Percentiles rank a stretch among this genome's conserved stretches.
Conservation (phyloP, 35 echinoderm and acorn worm genomes). For the Acanthaster planci region DNA sequence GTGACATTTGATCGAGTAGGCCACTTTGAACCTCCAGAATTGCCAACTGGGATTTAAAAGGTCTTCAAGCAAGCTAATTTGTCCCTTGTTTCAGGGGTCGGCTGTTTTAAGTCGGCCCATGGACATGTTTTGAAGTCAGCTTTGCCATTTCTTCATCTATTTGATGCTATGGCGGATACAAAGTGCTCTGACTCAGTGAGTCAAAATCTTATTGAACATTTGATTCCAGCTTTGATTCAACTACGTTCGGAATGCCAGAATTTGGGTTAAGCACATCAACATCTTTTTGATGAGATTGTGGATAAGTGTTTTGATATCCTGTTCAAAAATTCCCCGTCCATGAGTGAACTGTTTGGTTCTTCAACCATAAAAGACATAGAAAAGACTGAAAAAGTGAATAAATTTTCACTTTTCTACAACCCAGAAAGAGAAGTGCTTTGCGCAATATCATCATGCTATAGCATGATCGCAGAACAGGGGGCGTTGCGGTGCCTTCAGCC, state of each 20-base stretch:
- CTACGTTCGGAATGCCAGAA: too few species aligned
- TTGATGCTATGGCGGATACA: not conserved
- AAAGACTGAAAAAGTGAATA: not conserved
- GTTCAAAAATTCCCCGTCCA: too few species aligned
- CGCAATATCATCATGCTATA: not conserved
- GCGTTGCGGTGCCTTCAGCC: not conserved
- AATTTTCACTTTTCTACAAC: not conserved
- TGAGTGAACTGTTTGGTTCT: not conserved
- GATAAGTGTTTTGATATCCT: too few species aligned
- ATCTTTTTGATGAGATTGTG: too few species aligned
- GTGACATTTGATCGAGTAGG: too few species aligned
- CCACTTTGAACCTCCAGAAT: too few species aligned
- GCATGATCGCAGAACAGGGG: too few species aligned
- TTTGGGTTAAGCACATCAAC: too few species aligned
- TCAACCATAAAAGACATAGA: not conserved
- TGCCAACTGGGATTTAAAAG: too few species aligned
- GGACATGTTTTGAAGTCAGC: not conserved
- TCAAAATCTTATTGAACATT: not conserved
- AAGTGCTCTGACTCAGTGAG: not conserved
- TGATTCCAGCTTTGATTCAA: not conserved
- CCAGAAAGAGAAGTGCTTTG: not conserved
- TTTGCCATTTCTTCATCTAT: not conserved
- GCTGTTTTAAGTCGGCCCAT: too few species aligned
- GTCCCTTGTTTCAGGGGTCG: too few species aligned
- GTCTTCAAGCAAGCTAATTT: too few species aligned